A percentile compares a stretch with the other conserved stretches of the same genome.
Evolutionary conservation across 1,140 invertebrate genomes (phyloP).

Genomic region (Ceratina japonica): DNA sequence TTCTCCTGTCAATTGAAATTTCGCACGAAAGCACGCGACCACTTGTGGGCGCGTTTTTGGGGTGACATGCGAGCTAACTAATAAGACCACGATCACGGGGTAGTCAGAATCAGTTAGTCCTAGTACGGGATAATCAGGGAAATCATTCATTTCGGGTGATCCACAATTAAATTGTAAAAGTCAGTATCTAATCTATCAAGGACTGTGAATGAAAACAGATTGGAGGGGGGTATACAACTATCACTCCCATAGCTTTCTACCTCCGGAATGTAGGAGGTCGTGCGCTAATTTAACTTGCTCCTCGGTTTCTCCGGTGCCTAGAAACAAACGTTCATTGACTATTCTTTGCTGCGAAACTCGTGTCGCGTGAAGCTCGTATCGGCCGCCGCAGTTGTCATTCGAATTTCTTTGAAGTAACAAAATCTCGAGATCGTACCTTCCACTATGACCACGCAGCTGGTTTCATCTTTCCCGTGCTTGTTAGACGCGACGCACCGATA

Average conservation of each 20-base stretch:
- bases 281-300: slow-evolving; percentile 90
- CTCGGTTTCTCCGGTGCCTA: slow-evolving; percentile 86
- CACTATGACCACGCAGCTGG: slow-evolving; percentile 96
- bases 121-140: no score
- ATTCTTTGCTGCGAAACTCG: not conserved
- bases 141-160: no score
- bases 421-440: slow-evolving; percentile 85
- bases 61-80: not conserved
- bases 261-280: slow-evolving; percentile 92
- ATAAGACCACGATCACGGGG: no score
- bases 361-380: no score
- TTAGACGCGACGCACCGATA: slow-evolving; percentile 97
- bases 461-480: slow-evolving; percentile 95
- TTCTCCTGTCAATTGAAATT: not conserved
- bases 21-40: not conserved
- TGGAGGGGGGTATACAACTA: slow-evolving; percentile 30
- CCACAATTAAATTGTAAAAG: not conserved
- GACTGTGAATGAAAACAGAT: not conserved
- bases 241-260: slow-evolving; percentile 74
- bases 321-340: slow-evolving; percentile 57
- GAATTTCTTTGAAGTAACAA: not conserved
- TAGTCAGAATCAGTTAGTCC: slow-evolving; percentile 2
- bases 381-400: no score
- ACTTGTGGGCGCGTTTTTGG: not conserved
- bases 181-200: not conserved